Evolutionary conservation across 2,113 vertebrate species (phyloP), one percentile per base, ranked within the genome.

Genomic region (Reinhardtius hippoglossoides): DNA sequence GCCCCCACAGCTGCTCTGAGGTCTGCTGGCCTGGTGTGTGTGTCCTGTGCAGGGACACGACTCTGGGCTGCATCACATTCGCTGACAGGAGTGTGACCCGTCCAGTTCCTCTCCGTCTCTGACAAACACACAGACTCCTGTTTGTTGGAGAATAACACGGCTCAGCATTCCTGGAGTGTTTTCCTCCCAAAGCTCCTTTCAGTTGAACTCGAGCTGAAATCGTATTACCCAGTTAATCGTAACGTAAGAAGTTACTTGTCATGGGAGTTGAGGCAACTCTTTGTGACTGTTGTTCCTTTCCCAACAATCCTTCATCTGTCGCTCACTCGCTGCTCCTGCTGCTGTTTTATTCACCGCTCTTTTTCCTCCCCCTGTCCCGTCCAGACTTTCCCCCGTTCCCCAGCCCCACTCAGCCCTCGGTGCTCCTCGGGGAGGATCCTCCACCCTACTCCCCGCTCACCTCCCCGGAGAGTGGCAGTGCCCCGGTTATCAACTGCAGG

Each of bases 401-500:
- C 83, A 74, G 93, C 88, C 83, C 94, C 71, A 79, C 94, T 46
- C 96, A 95, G 84, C 95, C 96, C 9, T 95, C 96, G 0, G 95
- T 97, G 74, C 91, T 97, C 67, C 93, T 96, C 0, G 95, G 96
- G 9, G 96, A 98, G 79, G 96, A 97, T 81, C 96, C 96, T n/a
- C 97, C 97, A 0, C 96, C 96, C 2, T 97, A 96, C 74, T 97
- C 96, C 16, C 96, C 97, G 0, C 89, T 97, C 84, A 96, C 96
- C 18, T 97, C 96, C 55, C 97, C 97, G 0, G 96, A 98, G 85
- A 97, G 96, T 4, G 96, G 96, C 83, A 96, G 94, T 23, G 95
- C 95, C 16, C 96, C 96, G 5, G 95, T 96, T 72, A 97, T 97
- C 92, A 96, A 91, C 89, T 97, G 97, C 90, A 92, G 96, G 52